Conservation (phyloP, 2,113 vertebrate species). For the Nothobranchius kuhntae region DNA sequence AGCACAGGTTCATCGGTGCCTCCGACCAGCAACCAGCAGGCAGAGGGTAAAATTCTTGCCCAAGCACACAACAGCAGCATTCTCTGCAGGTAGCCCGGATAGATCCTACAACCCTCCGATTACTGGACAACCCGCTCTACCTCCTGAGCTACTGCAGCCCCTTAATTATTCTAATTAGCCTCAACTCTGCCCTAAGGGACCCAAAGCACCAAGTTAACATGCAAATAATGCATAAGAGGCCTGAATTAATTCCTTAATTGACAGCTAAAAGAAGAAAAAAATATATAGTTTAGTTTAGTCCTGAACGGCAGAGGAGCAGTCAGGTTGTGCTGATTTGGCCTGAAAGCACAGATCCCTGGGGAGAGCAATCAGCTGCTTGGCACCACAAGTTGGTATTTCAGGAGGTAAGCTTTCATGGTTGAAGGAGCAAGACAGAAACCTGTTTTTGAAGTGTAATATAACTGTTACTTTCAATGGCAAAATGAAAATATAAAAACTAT, state of each 20-base stretch:
- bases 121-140: too few species aligned
- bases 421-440: conserved; percentile 5
- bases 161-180: conserved; percentile 16
- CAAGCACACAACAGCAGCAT: too few species aligned
- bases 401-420: background rate
- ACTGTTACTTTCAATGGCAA: too few species aligned
- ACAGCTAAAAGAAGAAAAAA: conserved; percentile 25
- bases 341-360: conserved; percentile 25
- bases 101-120: too few species aligned
- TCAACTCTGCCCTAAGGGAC: conserved; percentile 15
- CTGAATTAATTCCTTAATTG: conserved; percentile 36
- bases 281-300: background rate
- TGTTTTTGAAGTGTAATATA: background rate
- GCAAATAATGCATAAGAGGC: conserved; percentile 41
- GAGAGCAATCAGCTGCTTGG: conserved; percentile 36
- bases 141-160: background rate
- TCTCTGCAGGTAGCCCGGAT: too few species aligned
- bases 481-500: too few species aligned
- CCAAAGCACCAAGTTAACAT: conserved; percentile 40
- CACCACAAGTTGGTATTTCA: conserved; percentile 21
- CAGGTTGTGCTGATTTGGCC: conserved; percentile 17
- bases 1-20: too few species aligned
- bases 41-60: too few species aligned
- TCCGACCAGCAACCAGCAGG: too few species aligned
- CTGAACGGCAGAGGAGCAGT: conserved; percentile 28